Evolutionary conservation across 2,797 vertebrate species (phyloP).

Genomic region (Taeniopygia guttata): DNA sequence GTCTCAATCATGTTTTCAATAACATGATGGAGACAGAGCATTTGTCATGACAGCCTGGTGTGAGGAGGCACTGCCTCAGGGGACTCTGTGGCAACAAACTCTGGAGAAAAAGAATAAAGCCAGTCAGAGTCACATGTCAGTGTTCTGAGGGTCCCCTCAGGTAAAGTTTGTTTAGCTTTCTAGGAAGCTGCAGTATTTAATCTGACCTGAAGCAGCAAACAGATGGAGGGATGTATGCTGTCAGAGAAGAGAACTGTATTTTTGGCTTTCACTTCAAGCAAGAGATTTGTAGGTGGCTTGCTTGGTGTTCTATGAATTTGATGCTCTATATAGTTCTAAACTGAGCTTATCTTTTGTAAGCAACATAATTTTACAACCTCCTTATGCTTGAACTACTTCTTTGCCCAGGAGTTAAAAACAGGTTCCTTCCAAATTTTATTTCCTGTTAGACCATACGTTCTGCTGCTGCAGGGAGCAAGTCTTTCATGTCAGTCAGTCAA

Average conservation of each 20-base stretch:
- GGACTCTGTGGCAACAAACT: neutral
- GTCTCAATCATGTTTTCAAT: neutral
- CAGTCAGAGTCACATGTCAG: neutral
- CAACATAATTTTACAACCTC: neutral
- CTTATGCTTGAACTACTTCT: neutral
- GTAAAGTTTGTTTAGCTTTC: slow-evolving; percentile 18
- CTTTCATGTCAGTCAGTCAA: neutral
- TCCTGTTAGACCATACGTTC: neutral
- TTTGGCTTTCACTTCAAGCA: slow-evolving; percentile 33
- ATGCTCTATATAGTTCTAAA: neutral
- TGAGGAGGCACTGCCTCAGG: neutral
- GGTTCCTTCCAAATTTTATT: neutral
- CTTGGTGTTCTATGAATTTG: neutral
- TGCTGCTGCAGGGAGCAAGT: neutral
- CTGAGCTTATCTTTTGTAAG: neutral
- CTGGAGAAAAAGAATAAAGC: neutral
- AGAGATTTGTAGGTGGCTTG: slow-evolving; percentile 30
- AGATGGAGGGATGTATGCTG: slow-evolving; percentile 31
- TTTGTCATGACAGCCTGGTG: neutral
- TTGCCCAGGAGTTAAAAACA: neutral
- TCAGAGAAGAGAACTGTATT: neutral
- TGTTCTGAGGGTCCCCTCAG: neutral
- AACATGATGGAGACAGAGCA: neutral
- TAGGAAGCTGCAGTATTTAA: neutral
- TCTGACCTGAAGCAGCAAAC: slow-evolving; percentile 34